phyloP scores from a whole-genome alignment of 2,888 invertebrate genomes.

The Hyalella azteca region DNA sequence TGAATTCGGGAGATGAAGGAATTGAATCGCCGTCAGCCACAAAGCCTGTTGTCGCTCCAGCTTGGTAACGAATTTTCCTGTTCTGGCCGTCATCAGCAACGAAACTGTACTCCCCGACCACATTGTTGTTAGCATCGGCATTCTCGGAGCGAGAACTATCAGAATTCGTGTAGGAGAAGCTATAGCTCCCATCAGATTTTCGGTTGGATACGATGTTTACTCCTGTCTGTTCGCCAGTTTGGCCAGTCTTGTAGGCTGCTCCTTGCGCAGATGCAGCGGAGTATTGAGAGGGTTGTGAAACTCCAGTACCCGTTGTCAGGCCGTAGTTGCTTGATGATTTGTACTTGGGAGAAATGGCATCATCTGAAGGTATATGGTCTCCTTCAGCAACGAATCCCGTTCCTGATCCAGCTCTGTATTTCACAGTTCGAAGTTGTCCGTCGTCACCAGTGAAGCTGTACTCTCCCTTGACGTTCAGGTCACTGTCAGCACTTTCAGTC shows the following conservation, averaged over 20 bases:
- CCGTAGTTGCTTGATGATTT: neutral
- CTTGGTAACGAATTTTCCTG: slow-evolving; percentile 45
- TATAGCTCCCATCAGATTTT: slow-evolving; percentile 52
- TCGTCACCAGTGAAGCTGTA: slow-evolving; percentile 59
- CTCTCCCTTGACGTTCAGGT: slow-evolving; percentile 53
- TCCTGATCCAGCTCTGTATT: slow-evolving; percentile 56
- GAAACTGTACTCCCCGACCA: slow-evolving; percentile 58
- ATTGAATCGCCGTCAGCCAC: slow-evolving; percentile 47
- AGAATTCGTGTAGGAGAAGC: slow-evolving; percentile 48
- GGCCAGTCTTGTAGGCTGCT: neutral
- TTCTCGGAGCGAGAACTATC: slow-evolving; percentile 56
- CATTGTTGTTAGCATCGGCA: slow-evolving; percentile 54
- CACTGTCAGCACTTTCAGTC: slow-evolving; percentile 54
- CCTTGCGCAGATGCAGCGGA: neutral
- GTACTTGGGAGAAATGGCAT: neutral
- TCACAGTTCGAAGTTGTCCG: slow-evolving; percentile 50
- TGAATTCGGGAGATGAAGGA: slow-evolving; percentile 38
- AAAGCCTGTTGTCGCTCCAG: slow-evolving; percentile 54
- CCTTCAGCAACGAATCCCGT: slow-evolving; percentile 55
- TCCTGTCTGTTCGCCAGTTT: neutral
- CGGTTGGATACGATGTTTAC: neutral
- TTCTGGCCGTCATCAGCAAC: slow-evolving; percentile 58
- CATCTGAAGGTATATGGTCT: slow-evolving; percentile 44
- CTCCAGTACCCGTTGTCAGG: neutral
- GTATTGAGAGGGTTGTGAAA: neutral